phyloP scores from a whole-genome alignment of 2,888 invertebrate species.

The Brachyptera risi region DNA sequence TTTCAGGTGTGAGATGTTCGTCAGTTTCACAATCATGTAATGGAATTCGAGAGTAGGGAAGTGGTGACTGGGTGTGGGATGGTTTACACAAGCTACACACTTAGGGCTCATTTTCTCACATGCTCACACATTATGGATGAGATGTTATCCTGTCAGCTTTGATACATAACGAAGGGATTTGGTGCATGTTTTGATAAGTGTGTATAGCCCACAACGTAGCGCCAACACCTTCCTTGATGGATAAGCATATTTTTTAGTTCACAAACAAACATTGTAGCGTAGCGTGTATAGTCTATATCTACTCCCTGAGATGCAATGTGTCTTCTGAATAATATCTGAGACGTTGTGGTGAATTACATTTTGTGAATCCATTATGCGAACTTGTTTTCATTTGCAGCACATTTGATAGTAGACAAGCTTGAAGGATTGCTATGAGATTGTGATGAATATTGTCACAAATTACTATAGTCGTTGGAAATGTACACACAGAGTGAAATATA shows the following conservation, averaged over 20 bases:
- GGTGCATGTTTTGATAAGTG: not conserved
- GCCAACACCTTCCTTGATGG: constrained; percentile 9
- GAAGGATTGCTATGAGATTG: too few species aligned
- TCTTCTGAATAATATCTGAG: not conserved
- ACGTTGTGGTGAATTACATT: not conserved
- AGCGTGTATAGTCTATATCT: too few species aligned
- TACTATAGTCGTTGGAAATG: too few species aligned
- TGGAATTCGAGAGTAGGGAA: too few species aligned
- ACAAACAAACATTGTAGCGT: too few species aligned
- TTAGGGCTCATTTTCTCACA: not conserved
- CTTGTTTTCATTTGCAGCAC: not conserved
- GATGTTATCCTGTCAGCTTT: constrained; percentile 18
- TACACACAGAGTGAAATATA: too few species aligned
- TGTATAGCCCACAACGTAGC: too few species aligned
- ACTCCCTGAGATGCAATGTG: not conserved
- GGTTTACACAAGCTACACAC: too few species aligned
- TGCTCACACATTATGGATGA: constrained; percentile 10
- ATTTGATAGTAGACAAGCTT: not conserved
- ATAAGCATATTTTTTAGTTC: not conserved
- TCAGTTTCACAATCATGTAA: too few species aligned
- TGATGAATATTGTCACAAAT: too few species aligned
- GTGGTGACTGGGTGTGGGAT: too few species aligned
- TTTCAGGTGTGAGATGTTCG: not conserved
- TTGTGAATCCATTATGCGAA: not conserved
- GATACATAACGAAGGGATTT: constrained; percentile 14